Conservation (phyloP, 2,113 vertebrate species). For the Geococcyx californianus region DNA sequence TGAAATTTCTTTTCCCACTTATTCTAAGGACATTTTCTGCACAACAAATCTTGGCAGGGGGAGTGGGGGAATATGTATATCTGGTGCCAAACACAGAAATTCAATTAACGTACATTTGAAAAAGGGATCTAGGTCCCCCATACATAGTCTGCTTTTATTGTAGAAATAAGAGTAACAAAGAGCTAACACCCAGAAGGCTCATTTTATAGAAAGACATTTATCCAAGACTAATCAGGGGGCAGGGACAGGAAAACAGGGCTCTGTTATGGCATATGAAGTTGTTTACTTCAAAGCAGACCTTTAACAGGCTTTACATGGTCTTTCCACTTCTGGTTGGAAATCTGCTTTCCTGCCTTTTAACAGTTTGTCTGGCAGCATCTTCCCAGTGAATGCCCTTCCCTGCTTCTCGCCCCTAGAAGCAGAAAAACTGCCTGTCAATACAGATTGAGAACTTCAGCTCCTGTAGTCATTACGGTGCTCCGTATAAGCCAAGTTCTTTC, state of each 20-base stretch:
- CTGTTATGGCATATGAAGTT: neutral
- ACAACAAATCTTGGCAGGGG: neutral
- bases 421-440: neutral
- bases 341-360: neutral
- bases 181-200: neutral
- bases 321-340: neutral
- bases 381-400: constrained; percentile 2
- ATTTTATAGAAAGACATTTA: neutral
- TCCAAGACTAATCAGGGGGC: neutral
- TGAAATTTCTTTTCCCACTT: neutral
- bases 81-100: constrained; percentile 44
- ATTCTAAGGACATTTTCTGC: neutral
- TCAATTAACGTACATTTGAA: constrained; percentile 12
- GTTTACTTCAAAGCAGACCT: constrained; percentile 27
- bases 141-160: neutral
- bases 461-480: neutral
- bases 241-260: neutral
- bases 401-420: neutral
- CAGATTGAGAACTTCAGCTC: constrained; percentile 13
- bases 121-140: constrained; percentile 22
- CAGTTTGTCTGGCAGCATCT: neutral
- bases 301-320: constrained; percentile 11
- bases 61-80: neutral
- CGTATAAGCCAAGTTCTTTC: neutral
- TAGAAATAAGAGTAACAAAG: constrained; percentile 28